Conservation (phyloP, 1,140 invertebrate species). For the Drosophila jambulina region DNA sequence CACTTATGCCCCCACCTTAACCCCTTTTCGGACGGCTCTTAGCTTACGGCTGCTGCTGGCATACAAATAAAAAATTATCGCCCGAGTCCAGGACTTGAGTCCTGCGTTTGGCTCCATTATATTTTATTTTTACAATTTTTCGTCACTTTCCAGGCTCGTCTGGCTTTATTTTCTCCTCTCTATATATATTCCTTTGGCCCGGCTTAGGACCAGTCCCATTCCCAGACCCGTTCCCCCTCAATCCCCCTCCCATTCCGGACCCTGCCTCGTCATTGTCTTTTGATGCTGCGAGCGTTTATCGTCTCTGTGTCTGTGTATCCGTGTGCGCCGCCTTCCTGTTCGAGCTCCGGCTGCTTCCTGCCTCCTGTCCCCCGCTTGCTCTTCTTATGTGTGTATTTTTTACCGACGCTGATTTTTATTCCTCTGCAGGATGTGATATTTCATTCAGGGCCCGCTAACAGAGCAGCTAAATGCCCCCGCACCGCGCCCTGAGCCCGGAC, state of each 20-base stretch:
- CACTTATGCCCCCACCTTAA: constrained; percentile 9
- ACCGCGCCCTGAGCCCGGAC: neutral
- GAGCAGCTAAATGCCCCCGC: constrained; percentile 60
- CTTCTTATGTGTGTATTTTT: constrained; percentile 70
- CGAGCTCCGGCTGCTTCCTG: constrained; percentile 70
- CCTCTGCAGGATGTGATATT: constrained; percentile 79
- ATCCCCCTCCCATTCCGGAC: neutral
- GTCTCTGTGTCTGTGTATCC: constrained; percentile 14
- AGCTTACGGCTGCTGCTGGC: constrained; percentile 55
- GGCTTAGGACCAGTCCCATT: constrained; percentile 18
- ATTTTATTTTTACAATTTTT: constrained; percentile 77
- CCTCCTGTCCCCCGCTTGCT: neutral
- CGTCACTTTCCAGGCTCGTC: constrained; percentile 58
- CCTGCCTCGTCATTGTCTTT: constrained; percentile 74
- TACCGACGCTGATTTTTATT: constrained; percentile 80
- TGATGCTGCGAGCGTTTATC: constrained; percentile 67
- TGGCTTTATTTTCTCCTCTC: constrained; percentile 39
- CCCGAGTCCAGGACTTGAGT: constrained; percentile 58
- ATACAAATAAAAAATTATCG: constrained; percentile 82
- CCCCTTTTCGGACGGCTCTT: constrained; percentile 48
- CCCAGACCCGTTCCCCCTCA: constrained; percentile 1
- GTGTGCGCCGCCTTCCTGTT: constrained; percentile 63
- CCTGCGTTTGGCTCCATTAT: constrained; percentile 65
- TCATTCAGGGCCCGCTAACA: constrained; percentile 70
- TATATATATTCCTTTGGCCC: constrained; percentile 26